Conservation (phyloP, 1,140 invertebrate species). For the Riptortus pedestris region DNA sequence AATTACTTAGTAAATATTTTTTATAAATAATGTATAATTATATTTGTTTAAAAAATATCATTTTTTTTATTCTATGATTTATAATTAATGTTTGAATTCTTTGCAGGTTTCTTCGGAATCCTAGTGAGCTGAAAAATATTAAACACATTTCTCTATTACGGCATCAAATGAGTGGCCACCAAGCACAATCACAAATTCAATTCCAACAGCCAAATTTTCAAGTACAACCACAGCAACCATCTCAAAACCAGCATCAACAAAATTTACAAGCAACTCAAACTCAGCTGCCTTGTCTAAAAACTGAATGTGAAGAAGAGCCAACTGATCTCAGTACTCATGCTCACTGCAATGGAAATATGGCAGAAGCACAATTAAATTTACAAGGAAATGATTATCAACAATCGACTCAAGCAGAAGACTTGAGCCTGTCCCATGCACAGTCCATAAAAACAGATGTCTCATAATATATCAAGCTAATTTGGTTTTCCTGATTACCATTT, state of each 20-base stretch:
- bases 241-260: background rate
- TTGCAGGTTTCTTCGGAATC: slow-evolving; percentile 72
- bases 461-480: slow-evolving; percentile 14
- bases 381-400: slow-evolving; percentile 20
- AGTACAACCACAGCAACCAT: slow-evolving; percentile 2
- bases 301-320: slow-evolving; percentile 24
- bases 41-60: too few species aligned
- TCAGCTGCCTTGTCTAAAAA: slow-evolving; percentile 4
- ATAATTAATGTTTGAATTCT: background rate
- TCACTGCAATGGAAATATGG: slow-evolving; percentile 18
- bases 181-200: slow-evolving; percentile 12
- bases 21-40: too few species aligned
- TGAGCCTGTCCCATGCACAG: slow-evolving; percentile 24
- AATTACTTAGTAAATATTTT: too few species aligned
- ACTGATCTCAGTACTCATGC: slow-evolving; percentile 27
- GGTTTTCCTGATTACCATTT: slow-evolving; percentile 2
- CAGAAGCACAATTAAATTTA: slow-evolving; percentile 24
- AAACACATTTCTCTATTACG: slow-evolving; percentile 81
- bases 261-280: background rate
- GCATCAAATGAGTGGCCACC: slow-evolving; percentile 54
- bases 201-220: background rate
- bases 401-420: slow-evolving; percentile 24
- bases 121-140: slow-evolving; percentile 80
- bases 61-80: too few species aligned
- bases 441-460: slow-evolving; percentile 26